These are phyloP conservation scores for Gallinago media DNA, from an alignment of 2,113 vertebrate genomes.

Conservation along the genomic window DNA sequence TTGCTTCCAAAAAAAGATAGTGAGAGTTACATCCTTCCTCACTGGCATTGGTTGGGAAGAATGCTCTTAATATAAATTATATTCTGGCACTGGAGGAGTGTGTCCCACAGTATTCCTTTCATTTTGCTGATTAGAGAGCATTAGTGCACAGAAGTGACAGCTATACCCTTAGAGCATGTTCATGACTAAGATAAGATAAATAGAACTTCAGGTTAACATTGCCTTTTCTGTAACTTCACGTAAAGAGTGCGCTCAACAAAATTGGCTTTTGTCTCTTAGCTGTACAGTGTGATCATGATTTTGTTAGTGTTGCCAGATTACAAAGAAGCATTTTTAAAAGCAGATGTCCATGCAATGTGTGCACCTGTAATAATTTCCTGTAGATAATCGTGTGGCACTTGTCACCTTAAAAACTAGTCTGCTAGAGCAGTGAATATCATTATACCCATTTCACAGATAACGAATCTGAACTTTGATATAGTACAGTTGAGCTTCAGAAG, in stretches of 20 bases:
- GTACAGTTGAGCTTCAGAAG: not conserved
- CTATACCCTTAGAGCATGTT: not conserved
- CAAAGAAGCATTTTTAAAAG: not conserved
- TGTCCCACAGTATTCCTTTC: not conserved
- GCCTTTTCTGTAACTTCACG: not conserved
- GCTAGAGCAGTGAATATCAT: not conserved
- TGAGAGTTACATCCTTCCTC: slow-evolving; percentile 39
- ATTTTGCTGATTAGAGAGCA: not conserved
- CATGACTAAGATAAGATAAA: not conserved
- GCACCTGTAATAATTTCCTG: not conserved
- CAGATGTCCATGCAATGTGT: not conserved
- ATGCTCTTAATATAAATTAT: slow-evolving; percentile 40
- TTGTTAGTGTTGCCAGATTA: not conserved
- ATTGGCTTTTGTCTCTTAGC: not conserved
- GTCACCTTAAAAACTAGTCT: not conserved
- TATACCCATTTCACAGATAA: not conserved
- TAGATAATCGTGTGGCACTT: not conserved
- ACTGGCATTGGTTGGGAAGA: slow-evolving; percentile 16
- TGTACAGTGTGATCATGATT: not conserved
- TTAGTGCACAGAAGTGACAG: not conserved
- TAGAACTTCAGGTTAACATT: not conserved
- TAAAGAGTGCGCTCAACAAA: not conserved
- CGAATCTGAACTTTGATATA: not conserved
- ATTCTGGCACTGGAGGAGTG: not conserved
- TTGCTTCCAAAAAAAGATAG: slow-evolving; percentile 69